Conservation (phyloP, 2,113 vertebrate genomes). For the Helogale parvula region DNA sequence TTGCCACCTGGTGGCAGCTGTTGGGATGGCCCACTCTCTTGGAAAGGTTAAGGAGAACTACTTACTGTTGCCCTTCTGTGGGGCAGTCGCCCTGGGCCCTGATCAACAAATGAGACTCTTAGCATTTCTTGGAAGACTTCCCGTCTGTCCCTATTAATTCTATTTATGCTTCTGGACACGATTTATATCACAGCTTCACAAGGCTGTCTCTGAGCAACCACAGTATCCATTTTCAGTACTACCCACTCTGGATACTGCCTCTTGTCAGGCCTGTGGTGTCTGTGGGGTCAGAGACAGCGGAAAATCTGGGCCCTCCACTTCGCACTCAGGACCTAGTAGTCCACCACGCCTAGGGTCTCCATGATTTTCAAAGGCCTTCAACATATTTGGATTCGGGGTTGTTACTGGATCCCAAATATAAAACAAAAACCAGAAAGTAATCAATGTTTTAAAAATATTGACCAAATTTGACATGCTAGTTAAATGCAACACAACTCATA, state of each 20-base stretch:
- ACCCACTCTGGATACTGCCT: not conserved
- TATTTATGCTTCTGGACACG: not conserved
- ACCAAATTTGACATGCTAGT: not conserved
- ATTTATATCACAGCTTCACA: not conserved
- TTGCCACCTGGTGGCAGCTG: slow-evolving; percentile 86
- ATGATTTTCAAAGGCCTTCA: not conserved
- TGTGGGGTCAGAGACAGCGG: not conserved
- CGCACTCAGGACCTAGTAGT: too few species aligned
- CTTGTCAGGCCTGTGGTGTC: not conserved
- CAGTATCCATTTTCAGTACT: not conserved
- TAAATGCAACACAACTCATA: not conserved
- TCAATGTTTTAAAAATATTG: not conserved
- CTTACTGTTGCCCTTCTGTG: accelerated
- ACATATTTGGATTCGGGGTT: not conserved
- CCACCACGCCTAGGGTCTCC: not conserved
- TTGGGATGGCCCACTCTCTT: slow-evolving; percentile 61
- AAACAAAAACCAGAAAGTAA: slow-evolving; percentile 6
- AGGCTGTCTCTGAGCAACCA: not conserved
- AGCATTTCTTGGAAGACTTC: not conserved
- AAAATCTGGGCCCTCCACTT: not conserved
- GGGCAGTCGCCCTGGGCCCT: not conserved
- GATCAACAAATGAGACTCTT: not conserved
- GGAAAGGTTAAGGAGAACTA: not conserved
- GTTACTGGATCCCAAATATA: not conserved
- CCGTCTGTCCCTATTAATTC: not conserved